phyloP scores from a whole-genome alignment of 2,797 vertebrate species.

The Notoglanidium macrostoma region DNA sequence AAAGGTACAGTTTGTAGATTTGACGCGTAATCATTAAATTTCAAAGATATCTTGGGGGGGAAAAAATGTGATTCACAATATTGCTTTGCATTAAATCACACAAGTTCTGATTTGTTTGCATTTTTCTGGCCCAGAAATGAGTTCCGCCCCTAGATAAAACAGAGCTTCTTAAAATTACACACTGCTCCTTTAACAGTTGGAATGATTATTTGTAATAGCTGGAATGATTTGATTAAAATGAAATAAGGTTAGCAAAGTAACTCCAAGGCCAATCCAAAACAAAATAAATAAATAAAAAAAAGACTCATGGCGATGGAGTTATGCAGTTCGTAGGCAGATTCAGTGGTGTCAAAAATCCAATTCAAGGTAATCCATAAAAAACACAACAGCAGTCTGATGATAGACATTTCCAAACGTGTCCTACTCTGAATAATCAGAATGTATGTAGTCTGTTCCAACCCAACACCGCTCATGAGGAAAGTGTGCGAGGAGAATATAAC shows the following conservation, averaged over 20 bases:
- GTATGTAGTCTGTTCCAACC: not conserved
- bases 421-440: not conserved
- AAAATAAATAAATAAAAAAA: not conserved
- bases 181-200: not conserved
- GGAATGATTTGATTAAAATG: slow-evolving; percentile 3
- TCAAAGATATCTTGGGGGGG: not conserved
- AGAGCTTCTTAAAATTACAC: not conserved
- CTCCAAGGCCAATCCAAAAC: not conserved
- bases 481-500: slow-evolving; percentile 38
- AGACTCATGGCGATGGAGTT: not conserved
- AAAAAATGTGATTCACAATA: not conserved
- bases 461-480: slow-evolving; percentile 42
- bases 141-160: not conserved
- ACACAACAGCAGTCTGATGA: not conserved
- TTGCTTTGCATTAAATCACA: not conserved
- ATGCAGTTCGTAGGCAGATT: not conserved
- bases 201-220: not conserved
- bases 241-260: not conserved
- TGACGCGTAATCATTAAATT: no score
- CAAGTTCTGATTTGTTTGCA: not conserved
- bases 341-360: not conserved
- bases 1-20: not conserved
- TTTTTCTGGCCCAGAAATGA: not conserved
- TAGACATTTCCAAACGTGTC: not conserved
- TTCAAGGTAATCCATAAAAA: not conserved